phyloP scores from a whole-genome alignment of 2,113 vertebrate genomes.

The Bettongia penicillata region DNA sequence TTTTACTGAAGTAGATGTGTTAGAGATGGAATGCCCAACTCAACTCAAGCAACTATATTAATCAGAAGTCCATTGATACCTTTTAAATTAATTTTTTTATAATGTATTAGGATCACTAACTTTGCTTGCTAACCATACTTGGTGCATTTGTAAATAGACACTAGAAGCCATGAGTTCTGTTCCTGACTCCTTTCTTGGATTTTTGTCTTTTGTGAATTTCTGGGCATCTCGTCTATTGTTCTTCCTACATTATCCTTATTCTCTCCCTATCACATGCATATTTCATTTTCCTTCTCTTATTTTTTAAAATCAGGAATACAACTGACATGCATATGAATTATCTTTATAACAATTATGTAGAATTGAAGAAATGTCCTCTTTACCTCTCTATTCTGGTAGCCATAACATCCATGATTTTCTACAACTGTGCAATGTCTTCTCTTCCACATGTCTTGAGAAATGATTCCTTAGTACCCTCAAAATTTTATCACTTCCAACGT shows the following conservation, averaged over 20 bases:
- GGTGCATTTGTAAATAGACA: neutral
- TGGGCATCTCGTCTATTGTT: neutral
- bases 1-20: neutral
- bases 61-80: neutral
- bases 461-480: neutral
- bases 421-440: neutral
- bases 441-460: neutral
- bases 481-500: neutral
- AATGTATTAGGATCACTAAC: neutral
- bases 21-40: neutral
- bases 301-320: neutral
- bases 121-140: neutral
- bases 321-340: neutral
- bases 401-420: neutral
- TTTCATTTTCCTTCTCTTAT: neutral
- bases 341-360: neutral
- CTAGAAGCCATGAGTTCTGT: neutral
- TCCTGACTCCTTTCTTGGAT: neutral
- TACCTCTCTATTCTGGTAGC: neutral
- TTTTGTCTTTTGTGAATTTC: neutral
- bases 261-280: neutral
- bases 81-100: neutral
- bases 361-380: neutral
- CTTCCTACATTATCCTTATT: neutral
- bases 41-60: neutral